Conservation (phyloP, 2,797 vertebrate genomes). For the Tapirus indicus region DNA sequence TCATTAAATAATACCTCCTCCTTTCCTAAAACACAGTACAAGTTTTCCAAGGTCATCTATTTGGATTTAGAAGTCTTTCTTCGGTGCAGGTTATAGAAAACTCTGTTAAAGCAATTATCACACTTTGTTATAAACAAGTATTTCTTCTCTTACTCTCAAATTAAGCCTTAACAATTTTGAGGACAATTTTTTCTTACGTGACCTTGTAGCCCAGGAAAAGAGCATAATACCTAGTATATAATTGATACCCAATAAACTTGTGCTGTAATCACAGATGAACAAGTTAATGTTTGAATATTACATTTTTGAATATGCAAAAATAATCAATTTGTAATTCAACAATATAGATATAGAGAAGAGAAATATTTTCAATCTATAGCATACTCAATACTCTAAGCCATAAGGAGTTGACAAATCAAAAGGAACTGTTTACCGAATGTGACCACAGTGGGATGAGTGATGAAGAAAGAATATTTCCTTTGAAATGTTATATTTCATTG, state of each 20-base stretch:
- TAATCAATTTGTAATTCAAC: slow-evolving; percentile 41
- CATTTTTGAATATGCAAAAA: background rate
- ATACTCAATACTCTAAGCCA: background rate
- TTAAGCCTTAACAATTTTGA: background rate
- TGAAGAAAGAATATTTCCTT: slow-evolving; percentile 47
- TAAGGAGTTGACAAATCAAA: slow-evolving; percentile 10
- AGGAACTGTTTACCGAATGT: slow-evolving; percentile 21
- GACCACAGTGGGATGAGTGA: slow-evolving; percentile 6
- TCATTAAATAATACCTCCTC: background rate
- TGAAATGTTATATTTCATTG: slow-evolving; percentile 44
- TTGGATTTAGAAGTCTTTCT: background rate
- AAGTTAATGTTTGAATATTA: slow-evolving; percentile 3
- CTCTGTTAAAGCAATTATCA: background rate
- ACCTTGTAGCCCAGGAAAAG: background rate
- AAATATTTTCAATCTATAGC: slow-evolving; percentile 16
- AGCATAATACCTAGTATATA: background rate
- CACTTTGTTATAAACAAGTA: background rate
- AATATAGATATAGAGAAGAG: background rate
- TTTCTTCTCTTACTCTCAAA: slow-evolving; percentile 18
- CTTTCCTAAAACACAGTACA: background rate
- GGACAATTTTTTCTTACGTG: background rate
- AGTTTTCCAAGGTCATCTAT: background rate
- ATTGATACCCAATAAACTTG: background rate
- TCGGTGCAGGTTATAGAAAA: background rate
- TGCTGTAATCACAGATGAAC: background rate